A percentile compares a stretch with the other conserved stretches of the same genome.
Conservation (phyloP, 2,113 vertebrate genomes). For the Anas platyrhynchos region DNA sequence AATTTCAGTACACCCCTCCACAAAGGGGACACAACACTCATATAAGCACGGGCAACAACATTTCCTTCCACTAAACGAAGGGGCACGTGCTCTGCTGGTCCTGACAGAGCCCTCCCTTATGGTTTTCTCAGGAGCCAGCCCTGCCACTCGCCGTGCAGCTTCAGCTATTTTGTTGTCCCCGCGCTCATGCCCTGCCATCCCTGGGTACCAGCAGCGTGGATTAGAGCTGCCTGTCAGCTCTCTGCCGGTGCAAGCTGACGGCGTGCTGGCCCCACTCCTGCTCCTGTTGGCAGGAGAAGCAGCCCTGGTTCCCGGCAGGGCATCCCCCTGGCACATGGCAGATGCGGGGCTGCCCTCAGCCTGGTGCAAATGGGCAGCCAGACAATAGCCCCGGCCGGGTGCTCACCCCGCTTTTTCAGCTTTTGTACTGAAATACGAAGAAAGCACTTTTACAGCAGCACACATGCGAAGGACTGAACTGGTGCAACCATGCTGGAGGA, state of each 20-base stretch:
- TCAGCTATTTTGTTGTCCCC: neutral
- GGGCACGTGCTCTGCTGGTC: neutral
- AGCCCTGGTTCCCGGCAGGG: neutral
- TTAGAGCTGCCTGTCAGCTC: conserved; percentile 66
- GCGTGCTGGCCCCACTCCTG: neutral
- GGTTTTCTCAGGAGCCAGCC: neutral
- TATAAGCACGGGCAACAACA: neutral
- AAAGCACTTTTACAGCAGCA: neutral
- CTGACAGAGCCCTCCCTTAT: neutral
- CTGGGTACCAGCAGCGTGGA: conserved; percentile 41
- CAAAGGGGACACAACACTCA: neutral
- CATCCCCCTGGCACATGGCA: conserved; percentile 19
- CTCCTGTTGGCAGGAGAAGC: conserved; percentile 28
- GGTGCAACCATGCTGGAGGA: fast-evolving
- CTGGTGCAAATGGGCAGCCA: neutral
- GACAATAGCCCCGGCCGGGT: neutral
- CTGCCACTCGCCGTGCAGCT: neutral
- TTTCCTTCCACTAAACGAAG: neutral
- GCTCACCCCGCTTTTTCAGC: neutral
- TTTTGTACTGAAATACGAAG: neutral
- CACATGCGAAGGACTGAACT: fast-evolving
- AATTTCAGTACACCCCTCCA: neutral
- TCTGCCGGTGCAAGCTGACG: neutral
- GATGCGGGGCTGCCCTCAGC: conserved; percentile 29
- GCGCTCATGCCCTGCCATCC: neutral